These are phyloP conservation scores for Hypselothyrea guttata DNA, from an alignment of 2,888 invertebrate genomes.

Conservation along the genomic window DNA sequence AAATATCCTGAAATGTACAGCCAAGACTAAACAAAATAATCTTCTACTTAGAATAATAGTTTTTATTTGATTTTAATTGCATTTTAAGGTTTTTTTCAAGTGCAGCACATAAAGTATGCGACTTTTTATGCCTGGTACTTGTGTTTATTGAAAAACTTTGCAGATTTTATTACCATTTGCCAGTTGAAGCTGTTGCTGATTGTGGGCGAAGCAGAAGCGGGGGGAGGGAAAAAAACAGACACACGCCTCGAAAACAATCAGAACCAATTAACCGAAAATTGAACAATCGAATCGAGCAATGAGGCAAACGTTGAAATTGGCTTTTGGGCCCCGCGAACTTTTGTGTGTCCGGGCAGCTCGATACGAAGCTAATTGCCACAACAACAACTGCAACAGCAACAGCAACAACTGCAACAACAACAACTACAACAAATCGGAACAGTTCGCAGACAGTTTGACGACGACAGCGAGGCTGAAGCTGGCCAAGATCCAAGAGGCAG, in stretches of 20 bases:
- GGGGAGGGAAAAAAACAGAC: slow-evolving; percentile 10
- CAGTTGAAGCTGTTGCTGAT: no score
- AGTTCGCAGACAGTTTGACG: slow-evolving; percentile 69
- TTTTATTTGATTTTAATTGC: no score
- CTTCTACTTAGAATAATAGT: no score
- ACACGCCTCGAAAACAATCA: slow-evolving; percentile 77
- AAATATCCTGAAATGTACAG: no score
- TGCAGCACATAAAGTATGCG: no score
- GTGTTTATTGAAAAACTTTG: no score
- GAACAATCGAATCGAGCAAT: slow-evolving; percentile 69
- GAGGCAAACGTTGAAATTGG: slow-evolving; percentile 42
- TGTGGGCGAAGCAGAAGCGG: no score
- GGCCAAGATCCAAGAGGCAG: slow-evolving; percentile 24
- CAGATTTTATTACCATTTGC: no score
- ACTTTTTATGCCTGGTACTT: no score
- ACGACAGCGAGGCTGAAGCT: slow-evolving; percentile 34
- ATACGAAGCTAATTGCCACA: slow-evolving; percentile 67
- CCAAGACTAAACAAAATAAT: no score
- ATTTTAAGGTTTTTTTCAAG: no score
- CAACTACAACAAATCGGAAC: slow-evolving; percentile 19
- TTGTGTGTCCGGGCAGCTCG: no score
- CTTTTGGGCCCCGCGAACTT: slow-evolving; percentile 51
- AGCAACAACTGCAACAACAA: not conserved
- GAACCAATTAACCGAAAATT: slow-evolving; percentile 77
- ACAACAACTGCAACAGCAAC: slow-evolving; percentile 56